Percentiles rank a stretch among this genome's conserved stretches.
These are phyloP conservation scores for Tonatia bakeri DNA, from an alignment of 2,113 vertebrate genomes.

Conservation along the genomic window DNA sequence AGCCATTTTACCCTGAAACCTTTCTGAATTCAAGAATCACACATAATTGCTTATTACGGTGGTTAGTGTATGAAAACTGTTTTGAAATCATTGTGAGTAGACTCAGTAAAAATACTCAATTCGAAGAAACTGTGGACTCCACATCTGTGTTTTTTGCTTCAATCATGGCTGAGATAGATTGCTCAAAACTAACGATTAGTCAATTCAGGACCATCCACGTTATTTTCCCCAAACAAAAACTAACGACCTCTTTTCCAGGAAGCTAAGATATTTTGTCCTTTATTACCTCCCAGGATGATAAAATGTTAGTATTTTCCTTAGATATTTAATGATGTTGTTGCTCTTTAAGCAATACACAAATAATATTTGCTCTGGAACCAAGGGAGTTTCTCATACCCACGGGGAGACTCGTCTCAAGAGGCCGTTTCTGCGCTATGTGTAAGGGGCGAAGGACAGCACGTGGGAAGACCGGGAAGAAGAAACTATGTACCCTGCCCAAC, in stretches of 20 bases:
- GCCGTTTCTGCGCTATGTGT: slow-evolving; percentile 30
- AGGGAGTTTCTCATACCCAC: not conserved
- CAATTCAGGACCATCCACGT: not conserved
- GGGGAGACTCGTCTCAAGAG: not conserved
- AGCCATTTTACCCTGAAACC: not conserved
- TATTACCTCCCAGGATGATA: not conserved
- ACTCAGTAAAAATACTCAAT: not conserved
- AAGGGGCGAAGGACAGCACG: not conserved
- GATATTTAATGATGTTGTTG: not conserved
- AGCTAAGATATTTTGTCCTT: not conserved
- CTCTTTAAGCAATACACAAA: not conserved
- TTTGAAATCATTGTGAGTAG: not conserved
- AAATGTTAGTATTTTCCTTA: not conserved
- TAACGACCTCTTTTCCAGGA: not conserved
- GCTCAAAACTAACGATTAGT: not conserved
- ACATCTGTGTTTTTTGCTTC: not conserved
- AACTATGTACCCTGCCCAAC: not conserved
- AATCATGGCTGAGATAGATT: not conserved
- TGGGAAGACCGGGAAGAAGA: not conserved
- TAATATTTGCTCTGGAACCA: not conserved
- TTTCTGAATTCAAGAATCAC: not conserved
- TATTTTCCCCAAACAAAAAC: slow-evolving; percentile 5
- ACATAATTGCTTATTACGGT: not conserved
- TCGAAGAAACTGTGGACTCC: not conserved
- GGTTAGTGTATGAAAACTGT: not conserved